Evolutionary conservation across 1,140 invertebrate species (phyloP).

Genomic region (Kradibia gibbosae): DNA sequence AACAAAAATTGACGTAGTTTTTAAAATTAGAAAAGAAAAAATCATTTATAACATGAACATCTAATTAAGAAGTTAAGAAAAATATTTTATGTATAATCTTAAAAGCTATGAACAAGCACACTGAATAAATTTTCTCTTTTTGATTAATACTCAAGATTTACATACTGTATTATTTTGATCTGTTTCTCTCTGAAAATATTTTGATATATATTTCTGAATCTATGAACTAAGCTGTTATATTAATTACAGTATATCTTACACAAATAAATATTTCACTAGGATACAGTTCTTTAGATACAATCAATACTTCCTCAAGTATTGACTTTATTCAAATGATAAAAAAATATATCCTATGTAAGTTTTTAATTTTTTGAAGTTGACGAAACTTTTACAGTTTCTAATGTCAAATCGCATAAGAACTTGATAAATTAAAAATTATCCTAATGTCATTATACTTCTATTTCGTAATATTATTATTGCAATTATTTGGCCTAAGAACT

Average conservation of each 20-base stretch:
- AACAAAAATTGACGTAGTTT: not conserved
- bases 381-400: slow-evolving; percentile 5
- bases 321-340: not conserved
- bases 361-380: not conserved
- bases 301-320: not conserved
- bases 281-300: not conserved
- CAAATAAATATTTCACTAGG: not conserved
- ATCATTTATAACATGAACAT: not conserved
- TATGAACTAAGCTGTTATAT: not conserved
- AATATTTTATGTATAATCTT: not conserved
- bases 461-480: not conserved
- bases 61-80: not conserved
- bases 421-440: not conserved
- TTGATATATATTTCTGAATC: not conserved
- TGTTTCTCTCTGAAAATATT: slow-evolving; percentile 9
- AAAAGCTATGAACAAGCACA: not conserved
- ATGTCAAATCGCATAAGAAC: not conserved
- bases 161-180: not conserved
- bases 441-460: not conserved
- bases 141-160: not conserved
- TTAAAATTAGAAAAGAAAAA: slow-evolving; percentile 2
- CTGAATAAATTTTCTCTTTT: not conserved
- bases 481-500: not conserved
- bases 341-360: not conserved
- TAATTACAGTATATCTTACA: not conserved